A percentile compares a stretch with the other conserved stretches of the same genome.
These are phyloP conservation scores for Euleptes europaea DNA, from an alignment of 2,113 vertebrate genomes.

Conservation along the genomic window DNA sequence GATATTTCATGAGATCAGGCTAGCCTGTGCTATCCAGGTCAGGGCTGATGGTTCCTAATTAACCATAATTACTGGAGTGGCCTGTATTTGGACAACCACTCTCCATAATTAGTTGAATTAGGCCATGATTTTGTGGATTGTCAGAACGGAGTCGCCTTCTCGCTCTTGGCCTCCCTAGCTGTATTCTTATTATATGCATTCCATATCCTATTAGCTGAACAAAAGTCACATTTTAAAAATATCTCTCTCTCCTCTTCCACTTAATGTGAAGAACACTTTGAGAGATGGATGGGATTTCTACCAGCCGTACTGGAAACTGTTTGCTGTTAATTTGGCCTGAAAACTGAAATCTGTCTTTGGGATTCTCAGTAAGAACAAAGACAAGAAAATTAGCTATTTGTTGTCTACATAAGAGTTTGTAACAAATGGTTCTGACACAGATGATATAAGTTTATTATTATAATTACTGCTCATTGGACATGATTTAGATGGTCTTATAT, in stretches of 20 bases:
- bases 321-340: conserved; percentile 28
- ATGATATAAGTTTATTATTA: conserved; percentile 57
- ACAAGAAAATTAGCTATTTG: conserved; percentile 31
- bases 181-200: not conserved
- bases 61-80: too few relatives aligned
- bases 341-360: conserved; percentile 46
- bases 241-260: not conserved
- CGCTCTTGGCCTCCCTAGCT: conserved; percentile 40
- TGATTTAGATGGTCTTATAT: conserved; percentile 56
- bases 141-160: not conserved
- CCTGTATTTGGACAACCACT: too few relatives aligned
- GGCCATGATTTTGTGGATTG: too few relatives aligned
- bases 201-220: not conserved
- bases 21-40: too few relatives aligned
- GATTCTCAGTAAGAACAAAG: conserved; percentile 30
- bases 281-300: conserved; percentile 46
- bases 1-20: too few relatives aligned
- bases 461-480: conserved; percentile 49
- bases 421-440: conserved; percentile 54
- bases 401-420: conserved; percentile 56
- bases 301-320: conserved; percentile 48
- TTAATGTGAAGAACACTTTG: conserved; percentile 25
- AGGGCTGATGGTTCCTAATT: too few relatives aligned
- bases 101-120: too few relatives aligned
- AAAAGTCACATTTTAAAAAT: conserved; percentile 3